phyloP scores from a whole-genome alignment of 92 coral and sea anemone genomes.

The Siderastrea siderea region DNA sequence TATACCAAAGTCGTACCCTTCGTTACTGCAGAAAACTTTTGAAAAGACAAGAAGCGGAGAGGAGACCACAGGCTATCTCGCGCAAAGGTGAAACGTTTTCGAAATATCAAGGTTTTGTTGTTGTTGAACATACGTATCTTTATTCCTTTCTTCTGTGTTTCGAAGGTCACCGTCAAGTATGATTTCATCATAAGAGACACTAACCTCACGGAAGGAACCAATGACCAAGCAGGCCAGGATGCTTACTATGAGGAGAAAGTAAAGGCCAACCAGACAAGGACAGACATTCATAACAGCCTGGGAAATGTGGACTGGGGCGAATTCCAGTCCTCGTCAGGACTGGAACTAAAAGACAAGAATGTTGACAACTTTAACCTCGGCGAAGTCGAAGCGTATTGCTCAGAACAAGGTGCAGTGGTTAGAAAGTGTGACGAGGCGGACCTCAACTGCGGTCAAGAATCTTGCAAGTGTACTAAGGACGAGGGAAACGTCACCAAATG shows the following conservation, averaged over 20 bases:
- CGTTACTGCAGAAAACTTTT: too few relatives aligned
- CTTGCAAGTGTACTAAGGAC: constrained; percentile 43
- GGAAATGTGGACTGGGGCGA: constrained; percentile 55
- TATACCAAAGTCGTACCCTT: too few relatives aligned
- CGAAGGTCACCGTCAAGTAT: constrained; percentile 67
- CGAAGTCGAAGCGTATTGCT: constrained; percentile 84
- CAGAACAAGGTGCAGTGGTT: constrained; percentile 86
- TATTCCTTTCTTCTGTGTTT: too few relatives aligned
- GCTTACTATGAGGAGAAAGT: constrained; percentile 39
- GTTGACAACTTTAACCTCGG: constrained; percentile 62
- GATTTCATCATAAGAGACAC: constrained; percentile 52
- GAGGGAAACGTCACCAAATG: constrained; percentile 78
- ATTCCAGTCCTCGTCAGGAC: constrained; percentile 51
- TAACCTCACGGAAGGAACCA: constrained; percentile 61
- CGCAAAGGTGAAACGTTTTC: not conserved
- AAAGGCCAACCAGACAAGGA: constrained; percentile 4
- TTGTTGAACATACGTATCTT: too few relatives aligned
- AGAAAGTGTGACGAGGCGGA: constrained; percentile 72
- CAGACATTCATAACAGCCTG: constrained; percentile 18
- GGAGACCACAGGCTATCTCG: too few relatives aligned
- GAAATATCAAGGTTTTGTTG: not conserved
- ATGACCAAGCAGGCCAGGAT: constrained; percentile 65
- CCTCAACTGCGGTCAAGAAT: constrained; percentile 3
- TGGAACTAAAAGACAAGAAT: constrained; percentile 52
- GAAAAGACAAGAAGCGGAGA: too few relatives aligned